A percentile compares a stretch with the other conserved stretches of the same genome.
Conservation (phyloP, 2,888 invertebrate genomes). For the Netelia inedita region DNA sequence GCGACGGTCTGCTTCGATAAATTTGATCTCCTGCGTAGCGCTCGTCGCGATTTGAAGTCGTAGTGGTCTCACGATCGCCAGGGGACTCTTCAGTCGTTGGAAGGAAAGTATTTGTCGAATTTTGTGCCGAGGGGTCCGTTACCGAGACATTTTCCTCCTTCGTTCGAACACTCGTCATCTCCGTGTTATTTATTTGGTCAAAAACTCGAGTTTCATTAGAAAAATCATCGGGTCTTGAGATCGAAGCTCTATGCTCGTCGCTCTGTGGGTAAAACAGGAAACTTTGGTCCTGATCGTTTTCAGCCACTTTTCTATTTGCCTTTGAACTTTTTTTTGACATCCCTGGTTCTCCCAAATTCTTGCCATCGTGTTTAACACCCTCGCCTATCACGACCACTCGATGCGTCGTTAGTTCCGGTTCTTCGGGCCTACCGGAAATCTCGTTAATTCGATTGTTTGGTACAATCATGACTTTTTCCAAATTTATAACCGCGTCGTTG, state of each 20-base stretch:
- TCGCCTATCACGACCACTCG: conserved; percentile 63
- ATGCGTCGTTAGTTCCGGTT: conserved; percentile 34
- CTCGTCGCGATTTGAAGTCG: conserved; percentile 7
- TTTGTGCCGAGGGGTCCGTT: background rate
- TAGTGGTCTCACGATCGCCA: background rate
- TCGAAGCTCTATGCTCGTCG: background rate
- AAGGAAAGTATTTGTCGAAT: background rate
- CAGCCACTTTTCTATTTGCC: background rate
- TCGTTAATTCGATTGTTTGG: conserved; percentile 55
- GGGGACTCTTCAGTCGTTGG: background rate
- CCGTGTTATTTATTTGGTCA: background rate
- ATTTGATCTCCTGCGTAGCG: conserved; percentile 18
- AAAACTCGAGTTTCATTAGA: background rate
- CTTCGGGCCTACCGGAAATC: background rate
- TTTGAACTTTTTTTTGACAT: background rate
- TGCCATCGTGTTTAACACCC: conserved; percentile 50
- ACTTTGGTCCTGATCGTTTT: conserved; percentile 45
- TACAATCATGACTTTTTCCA: conserved; percentile 61
- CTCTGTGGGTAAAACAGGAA: conserved; percentile 52
- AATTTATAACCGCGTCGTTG: conserved; percentile 61
- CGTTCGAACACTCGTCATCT: background rate
- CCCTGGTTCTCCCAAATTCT: conserved; percentile 34
- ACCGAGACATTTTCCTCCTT: conserved; percentile 1
- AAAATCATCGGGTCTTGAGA: background rate
- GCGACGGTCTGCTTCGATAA: conserved; percentile 20